Percentiles rank a stretch among this genome's conserved stretches.
Conservation (phyloP, 2,113 vertebrate species). For the Helogale parvula region DNA sequence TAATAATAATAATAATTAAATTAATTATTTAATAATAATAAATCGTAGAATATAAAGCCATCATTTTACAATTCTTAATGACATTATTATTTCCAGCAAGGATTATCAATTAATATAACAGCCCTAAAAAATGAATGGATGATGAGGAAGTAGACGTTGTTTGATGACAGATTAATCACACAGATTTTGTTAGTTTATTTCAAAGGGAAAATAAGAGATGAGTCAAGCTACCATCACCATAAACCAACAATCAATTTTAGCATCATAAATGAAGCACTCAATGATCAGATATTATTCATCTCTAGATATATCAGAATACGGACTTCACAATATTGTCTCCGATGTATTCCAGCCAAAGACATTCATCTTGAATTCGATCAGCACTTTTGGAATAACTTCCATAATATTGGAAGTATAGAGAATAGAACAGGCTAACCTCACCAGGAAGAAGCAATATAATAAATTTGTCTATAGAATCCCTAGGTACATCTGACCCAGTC, state of each 20-base stretch:
- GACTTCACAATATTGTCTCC: neutral
- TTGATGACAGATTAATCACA: neutral
- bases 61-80: neutral
- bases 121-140: neutral
- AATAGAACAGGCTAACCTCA: neutral
- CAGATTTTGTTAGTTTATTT: neutral
- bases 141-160: neutral
- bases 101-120: neutral
- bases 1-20: too few relatives aligned
- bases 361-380: neutral
- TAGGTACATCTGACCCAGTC: neutral
- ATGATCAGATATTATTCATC: neutral
- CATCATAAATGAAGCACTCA: neutral
- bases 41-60: neutral
- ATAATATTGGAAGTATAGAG: neutral
- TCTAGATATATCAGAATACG: neutral
- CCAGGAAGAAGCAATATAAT: neutral
- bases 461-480: neutral
- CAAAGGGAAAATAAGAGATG: neutral
- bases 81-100: neutral
- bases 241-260: neutral
- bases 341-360: neutral
- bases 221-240: neutral
- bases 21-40: too few relatives aligned
- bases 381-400: neutral